Evolutionary conservation across 1,140 invertebrate species (phyloP).

Genomic region (Ips nitidus): DNA sequence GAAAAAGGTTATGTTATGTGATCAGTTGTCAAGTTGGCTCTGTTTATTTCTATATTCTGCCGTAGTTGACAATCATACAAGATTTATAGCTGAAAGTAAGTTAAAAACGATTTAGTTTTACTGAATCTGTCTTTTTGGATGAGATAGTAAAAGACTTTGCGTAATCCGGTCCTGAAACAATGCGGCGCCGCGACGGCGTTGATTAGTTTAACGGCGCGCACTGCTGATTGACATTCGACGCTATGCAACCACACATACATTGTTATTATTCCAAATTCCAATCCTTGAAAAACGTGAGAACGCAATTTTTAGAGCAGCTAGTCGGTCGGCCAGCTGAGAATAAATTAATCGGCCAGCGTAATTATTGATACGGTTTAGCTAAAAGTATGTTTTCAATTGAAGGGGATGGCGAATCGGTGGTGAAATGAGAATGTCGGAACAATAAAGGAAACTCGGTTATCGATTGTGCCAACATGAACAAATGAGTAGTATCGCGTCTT

Average conservation of each 20-base stretch:
- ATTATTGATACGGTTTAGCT: neutral
- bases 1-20: too few relatives aligned
- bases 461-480: conserved; percentile 36
- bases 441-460: conserved; percentile 35
- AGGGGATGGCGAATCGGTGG: neutral
- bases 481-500: conserved; percentile 16
- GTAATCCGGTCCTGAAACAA: conserved; percentile 24
- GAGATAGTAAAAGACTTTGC: too few relatives aligned
- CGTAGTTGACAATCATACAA: too few relatives aligned
- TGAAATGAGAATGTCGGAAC: neutral
- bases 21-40: too few relatives aligned
- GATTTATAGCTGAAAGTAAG: too few relatives aligned
- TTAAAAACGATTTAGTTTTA: too few relatives aligned
- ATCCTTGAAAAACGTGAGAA: conserved; percentile 31
- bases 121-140: too few relatives aligned
- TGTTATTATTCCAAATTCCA: conserved; percentile 34
- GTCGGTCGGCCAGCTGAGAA: conserved; percentile 9
- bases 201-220: neutral
- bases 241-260: conserved; percentile 28
- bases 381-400: conserved; percentile 12
- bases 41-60: too few relatives aligned
- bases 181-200: conserved; percentile 18
- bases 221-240: conserved; percentile 2
- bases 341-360: neutral
- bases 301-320: conserved; percentile 25